Percentiles rank a stretch among this genome's conserved stretches.
Evolutionary conservation across 2,888 invertebrate species (phyloP).

Genomic region (Antitype chi): DNA sequence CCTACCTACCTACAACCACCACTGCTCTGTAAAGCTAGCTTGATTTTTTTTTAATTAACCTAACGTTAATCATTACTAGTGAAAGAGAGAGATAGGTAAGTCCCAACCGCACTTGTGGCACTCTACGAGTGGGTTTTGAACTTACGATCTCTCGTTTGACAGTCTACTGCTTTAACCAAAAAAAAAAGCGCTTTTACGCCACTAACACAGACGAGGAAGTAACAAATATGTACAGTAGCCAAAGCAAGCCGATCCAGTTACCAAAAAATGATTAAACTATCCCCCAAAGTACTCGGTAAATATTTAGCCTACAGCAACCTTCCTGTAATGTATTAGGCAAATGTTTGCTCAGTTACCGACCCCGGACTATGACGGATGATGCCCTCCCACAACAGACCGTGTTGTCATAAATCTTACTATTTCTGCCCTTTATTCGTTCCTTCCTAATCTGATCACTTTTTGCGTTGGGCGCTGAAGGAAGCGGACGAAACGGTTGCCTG

Average conservation of each 20-base stretch:
- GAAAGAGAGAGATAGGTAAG: not conserved
- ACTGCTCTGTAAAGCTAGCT: too few relatives aligned
- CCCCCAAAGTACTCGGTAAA: constrained; percentile 54
- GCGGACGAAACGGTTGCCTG: not conserved
- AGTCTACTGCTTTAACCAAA: not conserved
- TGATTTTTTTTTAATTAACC: not conserved
- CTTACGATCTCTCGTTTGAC: not conserved
- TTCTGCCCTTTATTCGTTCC: constrained; percentile 61
- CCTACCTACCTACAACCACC: too few relatives aligned
- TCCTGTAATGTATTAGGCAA: constrained; percentile 71
- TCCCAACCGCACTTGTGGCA: too few relatives aligned
- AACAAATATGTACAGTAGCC: constrained; percentile 7
- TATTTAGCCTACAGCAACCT: constrained; percentile 52
- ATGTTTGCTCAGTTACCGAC: constrained; percentile 65
- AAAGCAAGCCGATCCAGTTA: constrained; percentile 47
- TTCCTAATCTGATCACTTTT: constrained; percentile 77
- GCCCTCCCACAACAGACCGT: constrained; percentile 43
- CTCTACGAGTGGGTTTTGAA: not conserved
- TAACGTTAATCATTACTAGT: not conserved
- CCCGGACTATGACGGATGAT: constrained; percentile 68
- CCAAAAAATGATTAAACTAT: constrained; percentile 59
- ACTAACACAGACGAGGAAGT: not conserved
- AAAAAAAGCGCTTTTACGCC: not conserved
- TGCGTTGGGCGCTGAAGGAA: constrained; percentile 41
- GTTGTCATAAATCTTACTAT: constrained; percentile 70